Base-by-base conservation (phyloP, 2,113 vertebrate genomes). In the Ranitomeya variabilis region DNA sequence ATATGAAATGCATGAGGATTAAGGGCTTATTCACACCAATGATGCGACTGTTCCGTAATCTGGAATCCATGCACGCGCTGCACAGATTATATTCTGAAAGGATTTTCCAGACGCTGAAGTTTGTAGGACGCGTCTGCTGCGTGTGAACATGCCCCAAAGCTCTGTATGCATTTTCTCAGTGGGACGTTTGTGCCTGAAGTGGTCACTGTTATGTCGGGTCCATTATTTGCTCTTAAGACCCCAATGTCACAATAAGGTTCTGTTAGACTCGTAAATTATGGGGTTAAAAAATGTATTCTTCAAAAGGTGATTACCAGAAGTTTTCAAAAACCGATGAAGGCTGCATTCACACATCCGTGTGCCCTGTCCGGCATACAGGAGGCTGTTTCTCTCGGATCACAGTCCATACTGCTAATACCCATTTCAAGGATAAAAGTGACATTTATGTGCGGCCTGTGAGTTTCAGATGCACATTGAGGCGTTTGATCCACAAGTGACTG, bases 231-330 rank as follows among this genome's bases (percentile, higher is more conserved):
- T 81, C 57, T 73, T 59, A 57, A 45, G 73, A 67, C 10, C n/a
- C 37, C 23, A 12, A 18, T 84, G 87, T 85, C 73, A 85, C 87
- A 89, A 89, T 85, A 89, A 85, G 81, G 87, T 23, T 81, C 23
- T 66, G 1, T 55, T 71, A 54, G 54, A 51, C 18, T 11, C 8
- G 11, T 31, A 1, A 12, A 60, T 81, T 81, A 12, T 37, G 55
- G 6, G 0, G 13, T 31, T 16, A 80, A 59, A 16, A 26, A 6
- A 15, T 60, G n/a, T 78, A 6, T n/a, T 52, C 9, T 80, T 14
- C 19, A 71, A 45, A 73, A 9, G 7, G 14, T 23, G 26, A 3
- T 67, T 67, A n/a, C 37, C 37, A 67, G 64, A 15, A 73, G 69
- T 23, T 37, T 73, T 15, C 45, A 31, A 14, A 18, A 45, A 45